A percentile compares a stretch with the other conserved stretches of the same genome.
phyloP scores from a whole-genome alignment of 2,888 invertebrate genomes.

The Gymnoscelis rufifasciata region DNA sequence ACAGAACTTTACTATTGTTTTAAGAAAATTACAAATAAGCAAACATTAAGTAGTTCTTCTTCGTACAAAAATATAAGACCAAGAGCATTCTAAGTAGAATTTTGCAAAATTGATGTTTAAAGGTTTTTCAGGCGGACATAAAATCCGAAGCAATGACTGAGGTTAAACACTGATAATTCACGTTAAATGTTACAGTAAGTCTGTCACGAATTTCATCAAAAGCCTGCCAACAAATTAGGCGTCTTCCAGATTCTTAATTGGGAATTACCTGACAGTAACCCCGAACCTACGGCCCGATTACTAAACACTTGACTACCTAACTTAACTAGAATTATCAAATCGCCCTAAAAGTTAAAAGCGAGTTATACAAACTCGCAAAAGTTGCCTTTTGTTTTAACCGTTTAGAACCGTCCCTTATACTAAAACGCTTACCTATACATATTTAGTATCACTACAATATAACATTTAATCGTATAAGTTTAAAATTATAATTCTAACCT shows the following conservation, averaged over 20 bases:
- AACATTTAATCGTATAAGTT: neutral
- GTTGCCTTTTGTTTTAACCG: no score
- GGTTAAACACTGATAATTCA: constrained; percentile 1
- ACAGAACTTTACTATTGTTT: constrained; percentile 1
- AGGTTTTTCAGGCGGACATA: constrained; percentile 1
- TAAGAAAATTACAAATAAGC: constrained; percentile 4
- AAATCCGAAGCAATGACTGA: constrained; percentile 10
- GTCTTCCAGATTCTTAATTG: constrained; percentile 40
- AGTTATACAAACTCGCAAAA: no score
- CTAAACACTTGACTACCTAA: constrained; percentile 28
- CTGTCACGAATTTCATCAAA: constrained; percentile 29
- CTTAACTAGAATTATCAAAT: neutral
- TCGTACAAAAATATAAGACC: constrained; percentile 22
- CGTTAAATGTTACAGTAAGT: neutral
- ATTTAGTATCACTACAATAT: no score
- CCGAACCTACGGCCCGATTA: constrained; percentile 42
- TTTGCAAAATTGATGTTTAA: constrained; percentile 1
- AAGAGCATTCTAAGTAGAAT: constrained; percentile 16
- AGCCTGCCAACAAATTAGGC: constrained; percentile 49
- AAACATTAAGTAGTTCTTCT: constrained; percentile 8
- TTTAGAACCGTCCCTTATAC: no score
- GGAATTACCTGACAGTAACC: constrained; percentile 28
- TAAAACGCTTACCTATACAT: neutral
- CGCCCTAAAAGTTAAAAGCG: neutral
- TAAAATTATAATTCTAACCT: neutral